These are phyloP conservation scores for Macrotus californicus DNA, from an alignment of 2,113 vertebrate species.

Conservation along the genomic window DNA sequence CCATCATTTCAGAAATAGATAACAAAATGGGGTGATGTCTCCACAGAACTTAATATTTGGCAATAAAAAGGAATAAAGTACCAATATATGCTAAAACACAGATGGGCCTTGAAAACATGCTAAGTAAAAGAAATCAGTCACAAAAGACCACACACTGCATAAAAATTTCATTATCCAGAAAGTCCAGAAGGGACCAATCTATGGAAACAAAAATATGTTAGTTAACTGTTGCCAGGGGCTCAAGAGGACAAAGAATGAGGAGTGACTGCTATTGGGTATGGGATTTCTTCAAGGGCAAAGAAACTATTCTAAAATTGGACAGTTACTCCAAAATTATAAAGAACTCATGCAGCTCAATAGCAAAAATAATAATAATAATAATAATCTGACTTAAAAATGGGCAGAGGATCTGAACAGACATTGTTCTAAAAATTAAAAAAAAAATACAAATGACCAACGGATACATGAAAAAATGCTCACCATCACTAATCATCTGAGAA, in stretches of 20 bases:
- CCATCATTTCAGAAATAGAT: neutral
- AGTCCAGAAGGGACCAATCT: neutral
- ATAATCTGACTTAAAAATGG: neutral
- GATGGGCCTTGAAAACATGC: neutral
- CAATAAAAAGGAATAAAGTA: constrained; percentile 1
- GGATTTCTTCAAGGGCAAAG: neutral
- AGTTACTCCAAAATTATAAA: neutral
- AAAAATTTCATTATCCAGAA: neutral
- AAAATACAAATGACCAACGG: neutral
- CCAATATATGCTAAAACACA: neutral
- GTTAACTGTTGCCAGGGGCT: neutral
- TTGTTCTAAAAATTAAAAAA: neutral
- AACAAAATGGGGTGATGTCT: neutral
- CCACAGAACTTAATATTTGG: neutral
- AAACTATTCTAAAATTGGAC: neutral
- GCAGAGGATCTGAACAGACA: neutral
- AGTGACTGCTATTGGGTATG: neutral
- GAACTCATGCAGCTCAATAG: neutral
- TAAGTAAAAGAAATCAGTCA: neutral
- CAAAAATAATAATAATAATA: neutral
- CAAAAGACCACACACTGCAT: neutral
- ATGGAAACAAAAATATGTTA: neutral
- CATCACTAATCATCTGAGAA: neutral
- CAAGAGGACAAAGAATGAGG: neutral
- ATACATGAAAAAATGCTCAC: neutral